These are phyloP conservation scores for Thalassophryne amazonica DNA, from an alignment of 2,797 vertebrate genomes.

Conservation along the genomic window DNA sequence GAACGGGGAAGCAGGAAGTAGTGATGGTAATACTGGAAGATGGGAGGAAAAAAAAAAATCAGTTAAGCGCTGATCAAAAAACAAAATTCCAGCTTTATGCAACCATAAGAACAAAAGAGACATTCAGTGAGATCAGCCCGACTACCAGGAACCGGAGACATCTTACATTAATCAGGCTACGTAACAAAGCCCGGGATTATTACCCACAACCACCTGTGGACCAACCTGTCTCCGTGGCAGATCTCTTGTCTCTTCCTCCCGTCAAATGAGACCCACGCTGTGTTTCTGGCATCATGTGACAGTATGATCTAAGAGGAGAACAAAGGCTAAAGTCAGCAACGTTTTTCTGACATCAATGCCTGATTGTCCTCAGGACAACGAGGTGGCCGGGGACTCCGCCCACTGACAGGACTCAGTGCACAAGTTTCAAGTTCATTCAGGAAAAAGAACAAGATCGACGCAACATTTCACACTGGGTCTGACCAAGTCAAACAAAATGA, in stretches of 20 bases:
- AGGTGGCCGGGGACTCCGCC: no score
- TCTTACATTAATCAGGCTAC: slow-evolving; percentile 40
- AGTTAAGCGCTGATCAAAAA: not conserved
- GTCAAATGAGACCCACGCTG: slow-evolving; percentile 84
- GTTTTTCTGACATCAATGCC: no score
- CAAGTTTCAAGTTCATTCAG: no score
- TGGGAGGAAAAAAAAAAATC: not conserved
- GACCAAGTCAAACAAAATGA: no score
- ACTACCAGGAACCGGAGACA: slow-evolving; percentile 31
- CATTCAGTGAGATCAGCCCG: not conserved
- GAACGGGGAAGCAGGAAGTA: slow-evolving; percentile 82
- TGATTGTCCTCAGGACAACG: no score
- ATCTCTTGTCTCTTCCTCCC: slow-evolving; percentile 83
- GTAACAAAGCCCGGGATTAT: slow-evolving; percentile 36
- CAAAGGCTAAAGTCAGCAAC: no score
- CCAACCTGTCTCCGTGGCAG: slow-evolving; percentile 81
- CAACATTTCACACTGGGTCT: no score
- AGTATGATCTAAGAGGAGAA: slow-evolving; percentile 77
- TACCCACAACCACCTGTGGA: no score
- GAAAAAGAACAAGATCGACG: no score
- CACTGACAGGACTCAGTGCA: no score
- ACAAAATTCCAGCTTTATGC: slow-evolving; percentile 7
- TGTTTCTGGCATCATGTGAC: slow-evolving; percentile 79
- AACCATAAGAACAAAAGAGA: slow-evolving; percentile 1
- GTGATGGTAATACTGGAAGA: slow-evolving; percentile 79